Base-by-base conservation (phyloP, 2,113 vertebrate genomes). In the Amphilophus citrinellus region DNA sequence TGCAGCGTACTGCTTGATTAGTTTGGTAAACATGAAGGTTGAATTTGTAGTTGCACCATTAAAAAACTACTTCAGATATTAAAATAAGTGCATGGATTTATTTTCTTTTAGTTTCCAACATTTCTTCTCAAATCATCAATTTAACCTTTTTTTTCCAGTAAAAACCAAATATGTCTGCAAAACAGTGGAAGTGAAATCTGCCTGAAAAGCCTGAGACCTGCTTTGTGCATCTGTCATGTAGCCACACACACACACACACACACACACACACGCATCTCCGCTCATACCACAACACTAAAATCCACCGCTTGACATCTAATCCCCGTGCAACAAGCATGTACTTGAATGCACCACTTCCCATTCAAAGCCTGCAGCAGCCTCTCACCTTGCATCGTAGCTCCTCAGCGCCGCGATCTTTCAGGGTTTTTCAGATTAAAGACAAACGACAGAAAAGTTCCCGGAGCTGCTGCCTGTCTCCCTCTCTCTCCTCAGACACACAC, bases 301-400 rank as follows among this genome's bases (percentile, higher is more conserved):
- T 61, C 60, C 59, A 58, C 83, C 13, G 1, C 42, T 44, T n/a
- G 60, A 79, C 47, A 7, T 68, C 59, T 32, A 27, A 76, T 20
- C 10, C 44, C 27, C 9, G 5, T 53, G 79, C 80, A 83, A 82
- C 84, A 85, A 85, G 87, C 84, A 3, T 1, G 61, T 75, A 82
- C 88, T 57, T 39, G 57, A 79, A 85, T 0, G 59, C 90, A 84
- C 44, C 53, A 7, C 44, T 8, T 56, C 20, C 59, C 61, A 2
- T 53, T 61, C n/a, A 8, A 24, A 42, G 32, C 65, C 24, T 50
- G 75, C 87, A 37, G 39, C 76, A 15, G 56, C 17, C 66, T 79
- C 89, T 92, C 91, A 92, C 92, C 92, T 76, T 73, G 82, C 92
- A 92, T 93, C 32, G 27, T 2, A 2, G 79, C 83, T 68, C 7